Evolutionary conservation across 2,888 invertebrate species (phyloP), one percentile per base, ranked within the genome.

Genomic region (Tiphia femorata): DNA sequence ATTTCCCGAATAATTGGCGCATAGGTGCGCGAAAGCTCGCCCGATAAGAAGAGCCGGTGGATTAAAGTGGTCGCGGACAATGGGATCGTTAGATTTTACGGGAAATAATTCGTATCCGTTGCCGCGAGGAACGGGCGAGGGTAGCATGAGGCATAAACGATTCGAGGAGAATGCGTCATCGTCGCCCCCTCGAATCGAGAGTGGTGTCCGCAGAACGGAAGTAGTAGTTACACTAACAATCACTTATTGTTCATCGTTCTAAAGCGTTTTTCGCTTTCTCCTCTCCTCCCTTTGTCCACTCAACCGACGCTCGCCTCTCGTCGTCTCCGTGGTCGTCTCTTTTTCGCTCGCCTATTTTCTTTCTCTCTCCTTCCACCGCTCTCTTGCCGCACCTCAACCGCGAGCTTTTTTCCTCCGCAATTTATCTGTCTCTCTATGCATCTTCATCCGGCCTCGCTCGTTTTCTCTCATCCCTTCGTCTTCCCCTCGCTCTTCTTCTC

Each of bases 191-290:
- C 14, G 16, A 14, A 23, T 41, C 41, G 23, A 41, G 14, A 33
- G 20, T 48, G 37, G 20, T 43, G 40, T 41, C 49, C 29, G 41
- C 19, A 44, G 16, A 16, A 25, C 40, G 23, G 27, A 50, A 55
- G 53, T 35, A 56, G 59, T 59, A 54, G 58, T 63, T 62, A 64
- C 41, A 47, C 53, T 56, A 58, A 62, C 58, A 66, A 58, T 62
- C 49, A 56, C 46, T 30, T 48, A 55, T 62, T 58, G 65, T 65
- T 37, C 41, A n/a, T 1, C 23, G 1, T 48, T 23, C 7, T 37
- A 33, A 19, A 19, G 40, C 46, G 52, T 56, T 60, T 23, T 30
- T 30, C 30, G 25, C 29, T 25, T 23, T 43, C 17, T 10, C 3
- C 21, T 23, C 10, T 2, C 6, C 2, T 14, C 2, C 12, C 23